phyloP scores from a whole-genome alignment of 2,888 invertebrate species.

The Podotricha telesiphe region DNA sequence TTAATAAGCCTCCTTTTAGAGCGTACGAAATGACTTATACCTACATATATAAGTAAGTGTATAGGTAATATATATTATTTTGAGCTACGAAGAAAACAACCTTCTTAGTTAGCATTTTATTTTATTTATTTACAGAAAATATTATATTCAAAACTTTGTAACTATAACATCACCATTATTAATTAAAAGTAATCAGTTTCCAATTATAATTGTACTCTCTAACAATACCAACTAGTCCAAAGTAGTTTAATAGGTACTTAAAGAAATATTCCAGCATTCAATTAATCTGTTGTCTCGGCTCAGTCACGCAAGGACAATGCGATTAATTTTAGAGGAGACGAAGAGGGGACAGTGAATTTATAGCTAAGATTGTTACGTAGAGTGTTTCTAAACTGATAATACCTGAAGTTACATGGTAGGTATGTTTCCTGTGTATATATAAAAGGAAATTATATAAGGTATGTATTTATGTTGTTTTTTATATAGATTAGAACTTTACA shows the following conservation, averaged over 20 bases:
- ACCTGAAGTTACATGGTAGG: not conserved
- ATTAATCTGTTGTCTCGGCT: slow-evolving; percentile 28
- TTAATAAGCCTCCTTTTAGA: too few species aligned
- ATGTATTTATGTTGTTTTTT: too few species aligned
- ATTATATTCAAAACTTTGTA: too few species aligned
- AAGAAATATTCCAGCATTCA: slow-evolving; percentile 26
- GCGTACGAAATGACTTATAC: too few species aligned
- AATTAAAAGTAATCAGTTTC: slow-evolving; percentile 10
- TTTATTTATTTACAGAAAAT: too few species aligned
- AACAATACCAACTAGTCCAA: slow-evolving; percentile 16
- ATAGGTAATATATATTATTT: too few species aligned
- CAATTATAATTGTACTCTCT: slow-evolving; percentile 18
- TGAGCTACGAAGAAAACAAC: too few species aligned
- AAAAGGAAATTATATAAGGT: too few species aligned
- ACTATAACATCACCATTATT: too few species aligned
- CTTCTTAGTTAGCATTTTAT: too few species aligned
- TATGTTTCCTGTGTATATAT: not conserved
- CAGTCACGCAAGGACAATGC: slow-evolving; percentile 28
- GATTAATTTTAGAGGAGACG: slow-evolving; percentile 25
- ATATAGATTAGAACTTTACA: too few species aligned
- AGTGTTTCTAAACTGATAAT: slow-evolving; percentile 1
- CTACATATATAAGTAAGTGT: too few species aligned
- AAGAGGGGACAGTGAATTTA: slow-evolving; percentile 17
- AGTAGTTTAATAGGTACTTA: slow-evolving; percentile 23
- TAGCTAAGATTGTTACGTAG: slow-evolving; percentile 11